phyloP scores from a whole-genome alignment of 2,888 invertebrate genomes.

The Leistus spinibarbis region DNA sequence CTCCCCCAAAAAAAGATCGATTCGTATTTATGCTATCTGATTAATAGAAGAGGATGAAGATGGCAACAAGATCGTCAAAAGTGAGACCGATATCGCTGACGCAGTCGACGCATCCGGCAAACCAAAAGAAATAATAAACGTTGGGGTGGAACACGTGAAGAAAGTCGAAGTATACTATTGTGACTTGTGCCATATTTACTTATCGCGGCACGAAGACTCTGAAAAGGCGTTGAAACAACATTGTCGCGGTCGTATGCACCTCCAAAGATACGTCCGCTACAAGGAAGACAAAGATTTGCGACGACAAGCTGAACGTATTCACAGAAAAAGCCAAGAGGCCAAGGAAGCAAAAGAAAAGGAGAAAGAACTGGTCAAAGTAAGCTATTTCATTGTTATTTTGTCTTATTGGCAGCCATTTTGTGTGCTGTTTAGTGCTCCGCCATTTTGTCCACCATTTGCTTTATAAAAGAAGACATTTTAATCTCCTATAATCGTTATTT shows the following conservation, averaged over 20 bases:
- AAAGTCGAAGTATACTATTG: constrained; percentile 81
- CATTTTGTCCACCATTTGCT: too few species aligned
- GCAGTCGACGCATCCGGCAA: constrained; percentile 57
- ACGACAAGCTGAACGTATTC: constrained; percentile 72
- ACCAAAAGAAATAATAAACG: constrained; percentile 71
- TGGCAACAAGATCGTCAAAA: constrained; percentile 62
- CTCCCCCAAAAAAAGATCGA: not conserved
- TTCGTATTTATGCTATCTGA: constrained; percentile 44
- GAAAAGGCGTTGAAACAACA: constrained; percentile 71
- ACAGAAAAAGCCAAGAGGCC: constrained; percentile 63
- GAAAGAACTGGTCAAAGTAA: constrained; percentile 55
- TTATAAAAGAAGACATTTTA: too few species aligned
- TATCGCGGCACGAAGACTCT: constrained; percentile 67
- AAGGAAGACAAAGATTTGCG: constrained; percentile 78
- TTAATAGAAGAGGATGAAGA: constrained; percentile 61
- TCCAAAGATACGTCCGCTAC: constrained; percentile 77
- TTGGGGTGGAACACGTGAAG: constrained; percentile 78
- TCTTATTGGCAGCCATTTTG: too few species aligned
- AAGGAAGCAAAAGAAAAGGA: constrained; percentile 57
- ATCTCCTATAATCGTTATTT: too few species aligned
- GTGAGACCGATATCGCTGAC: constrained; percentile 50
- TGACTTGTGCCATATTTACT: constrained; percentile 77
- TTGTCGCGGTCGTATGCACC: constrained; percentile 76
- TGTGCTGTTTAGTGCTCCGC: too few species aligned
- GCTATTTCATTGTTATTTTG: not conserved